Evolutionary conservation across 2,797 vertebrate genomes (phyloP).

Genomic region (Fringilla coelebs): DNA sequence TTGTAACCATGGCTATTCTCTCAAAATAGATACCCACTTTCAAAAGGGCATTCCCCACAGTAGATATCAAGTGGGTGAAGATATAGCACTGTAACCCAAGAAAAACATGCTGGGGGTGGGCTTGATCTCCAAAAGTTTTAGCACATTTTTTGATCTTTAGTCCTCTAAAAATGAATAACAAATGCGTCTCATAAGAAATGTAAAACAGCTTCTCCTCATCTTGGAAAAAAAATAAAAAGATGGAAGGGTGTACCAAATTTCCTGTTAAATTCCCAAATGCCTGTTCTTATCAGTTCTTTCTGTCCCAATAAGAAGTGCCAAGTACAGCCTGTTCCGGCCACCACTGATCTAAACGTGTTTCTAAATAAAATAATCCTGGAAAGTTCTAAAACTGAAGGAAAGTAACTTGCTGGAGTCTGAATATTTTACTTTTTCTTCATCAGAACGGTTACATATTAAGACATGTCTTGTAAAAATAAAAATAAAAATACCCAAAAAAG

Average conservation of each 20-base stretch:
- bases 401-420: background rate
- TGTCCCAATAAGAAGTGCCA: background rate
- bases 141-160: conserved; percentile 34
- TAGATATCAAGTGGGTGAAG: conserved; percentile 29
- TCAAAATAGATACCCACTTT: conserved; percentile 41
- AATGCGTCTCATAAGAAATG: background rate
- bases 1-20: conserved; percentile 47
- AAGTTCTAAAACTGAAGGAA: background rate
- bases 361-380: background rate
- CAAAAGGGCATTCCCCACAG: conserved; percentile 30
- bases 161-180: background rate
- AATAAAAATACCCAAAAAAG: background rate
- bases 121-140: conserved; percentile 2
- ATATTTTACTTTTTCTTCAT: background rate
- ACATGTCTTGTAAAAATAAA: background rate
- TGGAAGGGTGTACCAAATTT: background rate
- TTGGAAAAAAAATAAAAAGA: background rate
- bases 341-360: background rate
- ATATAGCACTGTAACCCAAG: background rate
- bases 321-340: background rate
- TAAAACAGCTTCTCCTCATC: background rate
- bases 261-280: background rate
- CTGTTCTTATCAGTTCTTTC: background rate
- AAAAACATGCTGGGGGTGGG: conserved; percentile 1
- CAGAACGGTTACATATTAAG: background rate